These are phyloP conservation scores for Psittacara wagleri DNA, from an alignment of 2,113 vertebrate species.

Conservation along the genomic window DNA sequence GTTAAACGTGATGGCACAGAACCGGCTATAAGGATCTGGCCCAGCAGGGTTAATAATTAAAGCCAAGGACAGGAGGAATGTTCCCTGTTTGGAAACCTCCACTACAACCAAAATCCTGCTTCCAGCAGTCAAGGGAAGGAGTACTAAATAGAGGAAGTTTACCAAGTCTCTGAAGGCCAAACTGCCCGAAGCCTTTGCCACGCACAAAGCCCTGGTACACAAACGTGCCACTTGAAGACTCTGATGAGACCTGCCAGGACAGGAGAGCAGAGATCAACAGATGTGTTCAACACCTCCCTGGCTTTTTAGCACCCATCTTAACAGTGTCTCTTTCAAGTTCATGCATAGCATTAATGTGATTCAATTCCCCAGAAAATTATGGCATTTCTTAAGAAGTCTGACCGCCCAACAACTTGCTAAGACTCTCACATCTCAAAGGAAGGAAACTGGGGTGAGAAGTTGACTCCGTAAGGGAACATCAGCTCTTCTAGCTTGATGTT, in stretches of 20 bases:
- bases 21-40: too few species aligned
- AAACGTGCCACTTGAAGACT: constrained; percentile 90
- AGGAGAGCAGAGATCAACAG: neutral
- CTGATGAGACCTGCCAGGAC: constrained; percentile 85
- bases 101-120: neutral
- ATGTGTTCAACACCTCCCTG: neutral
- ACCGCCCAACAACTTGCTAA: neutral
- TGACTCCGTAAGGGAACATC: neutral
- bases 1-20: neutral
- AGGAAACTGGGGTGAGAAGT: neutral
- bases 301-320: neutral
- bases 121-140: neutral
- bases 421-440: neutral
- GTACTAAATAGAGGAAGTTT: neutral
- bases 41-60: fast-evolving
- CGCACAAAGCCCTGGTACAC: constrained; percentile 97
- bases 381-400: fast-evolving
- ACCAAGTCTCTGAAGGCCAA: constrained; percentile 97
- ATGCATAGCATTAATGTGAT: fast-evolving
- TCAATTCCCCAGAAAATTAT: neutral
- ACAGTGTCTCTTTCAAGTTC: neutral
- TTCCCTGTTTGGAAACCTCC: neutral
- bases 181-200: constrained; percentile 97
- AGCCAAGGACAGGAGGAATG: neutral
- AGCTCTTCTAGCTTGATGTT: neutral